Evolutionary conservation across 2,888 invertebrate genomes (phyloP).

Genomic region (Stenotaenia linearis): DNA sequence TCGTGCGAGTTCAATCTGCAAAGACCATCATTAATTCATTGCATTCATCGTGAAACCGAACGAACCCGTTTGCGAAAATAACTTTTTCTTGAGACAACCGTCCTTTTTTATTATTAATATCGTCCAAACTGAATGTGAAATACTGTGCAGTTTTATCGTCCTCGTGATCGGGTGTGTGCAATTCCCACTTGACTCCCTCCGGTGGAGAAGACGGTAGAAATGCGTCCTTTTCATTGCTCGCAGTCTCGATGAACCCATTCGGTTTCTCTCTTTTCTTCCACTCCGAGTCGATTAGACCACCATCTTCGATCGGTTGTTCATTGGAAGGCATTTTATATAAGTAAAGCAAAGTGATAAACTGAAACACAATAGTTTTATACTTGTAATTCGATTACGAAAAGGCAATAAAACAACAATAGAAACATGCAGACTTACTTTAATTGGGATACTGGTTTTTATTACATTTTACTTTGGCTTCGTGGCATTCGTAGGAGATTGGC

Average conservation of each 20-base stretch:
- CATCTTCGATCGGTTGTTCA: background rate
- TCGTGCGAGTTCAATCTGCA: background rate
- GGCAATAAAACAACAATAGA: too few species aligned
- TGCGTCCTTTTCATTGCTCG: background rate
- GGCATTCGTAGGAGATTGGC: background rate
- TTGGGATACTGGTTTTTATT: background rate
- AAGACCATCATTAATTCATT: background rate
- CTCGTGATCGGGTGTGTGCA: background rate
- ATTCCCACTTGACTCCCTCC: background rate
- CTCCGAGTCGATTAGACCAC: background rate
- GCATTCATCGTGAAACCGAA: background rate
- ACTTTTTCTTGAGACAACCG: background rate
- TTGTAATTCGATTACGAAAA: too few species aligned
- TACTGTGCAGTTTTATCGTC: background rate
- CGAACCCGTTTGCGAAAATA: background rate
- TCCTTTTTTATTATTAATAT: background rate
- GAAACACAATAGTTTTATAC: background rate
- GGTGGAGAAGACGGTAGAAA: background rate
- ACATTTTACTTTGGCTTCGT: background rate
- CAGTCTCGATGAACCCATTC: background rate
- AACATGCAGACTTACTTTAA: background rate
- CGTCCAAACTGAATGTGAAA: background rate
- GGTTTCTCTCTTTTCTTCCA: constrained; percentile 5
- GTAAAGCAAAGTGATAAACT: background rate
- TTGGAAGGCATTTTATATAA: constrained; percentile 1